These are phyloP conservation scores for Patella caerulea DNA, from an alignment of 2,888 invertebrate species.

Conservation along the genomic window DNA sequence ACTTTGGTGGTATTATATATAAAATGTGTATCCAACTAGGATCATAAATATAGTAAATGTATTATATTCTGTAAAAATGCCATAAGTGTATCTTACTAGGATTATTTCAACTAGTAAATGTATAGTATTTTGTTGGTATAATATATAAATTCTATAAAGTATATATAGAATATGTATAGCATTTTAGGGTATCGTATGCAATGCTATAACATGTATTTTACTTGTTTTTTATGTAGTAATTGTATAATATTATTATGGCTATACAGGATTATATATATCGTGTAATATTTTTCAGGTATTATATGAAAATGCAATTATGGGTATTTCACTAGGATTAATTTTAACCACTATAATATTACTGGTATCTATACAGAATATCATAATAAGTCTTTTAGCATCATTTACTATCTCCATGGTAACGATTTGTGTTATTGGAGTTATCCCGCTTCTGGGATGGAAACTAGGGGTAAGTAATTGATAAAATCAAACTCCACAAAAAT, in stretches of 20 bases:
- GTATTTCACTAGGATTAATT: conserved; percentile 56
- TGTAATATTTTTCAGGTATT: conserved; percentile 49
- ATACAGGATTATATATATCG: neutral
- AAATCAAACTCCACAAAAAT: too few relatives aligned
- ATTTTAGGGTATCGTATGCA: too few relatives aligned
- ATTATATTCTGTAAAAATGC: too few relatives aligned
- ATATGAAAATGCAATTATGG: conserved; percentile 54
- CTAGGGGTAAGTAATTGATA: conserved; percentile 56
- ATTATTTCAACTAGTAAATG: too few relatives aligned
- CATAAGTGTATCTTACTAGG: too few relatives aligned
- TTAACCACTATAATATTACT: conserved; percentile 63
- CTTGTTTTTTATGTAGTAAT: neutral
- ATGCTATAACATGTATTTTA: neutral
- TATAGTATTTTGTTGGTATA: too few relatives aligned
- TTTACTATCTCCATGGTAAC: conserved; percentile 59
- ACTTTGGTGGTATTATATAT: too few relatives aligned
- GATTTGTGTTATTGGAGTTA: conserved; percentile 60
- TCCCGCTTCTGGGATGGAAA: conserved; percentile 66
- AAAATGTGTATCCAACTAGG: too few relatives aligned
- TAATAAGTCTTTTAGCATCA: conserved; percentile 62
- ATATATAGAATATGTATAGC: too few relatives aligned
- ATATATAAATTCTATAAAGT: too few relatives aligned
- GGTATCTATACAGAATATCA: conserved; percentile 61
- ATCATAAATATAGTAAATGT: too few relatives aligned
- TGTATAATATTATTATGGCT: neutral